Evolutionary conservation across 2,888 invertebrate genomes (phyloP).

Genomic region (Hydraecia micacea): DNA sequence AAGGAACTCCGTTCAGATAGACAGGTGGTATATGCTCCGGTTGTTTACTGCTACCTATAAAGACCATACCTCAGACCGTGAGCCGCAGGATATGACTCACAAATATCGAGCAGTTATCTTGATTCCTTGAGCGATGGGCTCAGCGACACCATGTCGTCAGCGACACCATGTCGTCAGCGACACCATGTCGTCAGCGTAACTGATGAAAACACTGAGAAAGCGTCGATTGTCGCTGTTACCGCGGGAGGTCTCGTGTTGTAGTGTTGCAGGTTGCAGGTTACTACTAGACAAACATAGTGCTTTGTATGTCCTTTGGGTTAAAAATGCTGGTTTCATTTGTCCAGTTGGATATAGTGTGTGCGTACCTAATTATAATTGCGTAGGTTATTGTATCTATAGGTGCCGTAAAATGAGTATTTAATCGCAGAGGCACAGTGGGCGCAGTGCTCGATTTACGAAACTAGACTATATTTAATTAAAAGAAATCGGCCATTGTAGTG

Average conservation of each 20-base stretch:
- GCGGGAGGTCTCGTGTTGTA: background rate
- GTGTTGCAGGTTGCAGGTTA: no score
- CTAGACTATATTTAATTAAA: slow-evolving; percentile 57
- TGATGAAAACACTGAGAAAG: background rate
- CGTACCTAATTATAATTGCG: background rate
- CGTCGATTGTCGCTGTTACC: background rate
- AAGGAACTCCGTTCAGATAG: background rate
- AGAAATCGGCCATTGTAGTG: slow-evolving; percentile 48
- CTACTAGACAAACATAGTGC: background rate
- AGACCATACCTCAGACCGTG: background rate
- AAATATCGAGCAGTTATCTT: background rate
- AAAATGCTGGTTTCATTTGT: background rate
- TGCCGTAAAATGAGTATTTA: background rate
- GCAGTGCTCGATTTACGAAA: slow-evolving; percentile 32
- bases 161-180: no score
- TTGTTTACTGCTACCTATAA: background rate
- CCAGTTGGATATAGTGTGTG: background rate
- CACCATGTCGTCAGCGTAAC: background rate
- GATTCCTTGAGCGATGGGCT: background rate
- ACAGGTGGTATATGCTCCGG: background rate
- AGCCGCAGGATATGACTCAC: background rate
- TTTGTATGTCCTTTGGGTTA: background rate
- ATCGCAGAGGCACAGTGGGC: background rate
- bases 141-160: background rate
- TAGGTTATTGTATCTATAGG: background rate